Base-by-base conservation (phyloP, 1,140 invertebrate genomes). In the Ruditapes philippinarum region DNA sequence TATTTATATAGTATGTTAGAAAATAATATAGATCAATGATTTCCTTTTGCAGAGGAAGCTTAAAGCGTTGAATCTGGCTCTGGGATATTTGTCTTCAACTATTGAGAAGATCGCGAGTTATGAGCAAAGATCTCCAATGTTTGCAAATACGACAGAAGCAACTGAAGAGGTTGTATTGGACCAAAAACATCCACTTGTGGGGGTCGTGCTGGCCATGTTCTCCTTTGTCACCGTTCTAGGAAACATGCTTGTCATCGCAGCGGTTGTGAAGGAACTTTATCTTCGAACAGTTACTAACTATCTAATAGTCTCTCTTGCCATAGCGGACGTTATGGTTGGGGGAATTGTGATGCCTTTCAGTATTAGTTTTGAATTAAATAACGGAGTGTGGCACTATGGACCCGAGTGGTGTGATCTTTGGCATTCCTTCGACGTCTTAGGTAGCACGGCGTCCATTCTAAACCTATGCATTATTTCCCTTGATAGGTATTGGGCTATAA, bases 231-330 rank as follows among this genome's bases (percentile, higher is more conserved):
- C 83, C 19, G 83, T 86, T n/a, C 51, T 86, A 17, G 62, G 99
- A 25, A 99, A 99, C 96, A 97, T 98, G 60, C 96, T 99, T 81
- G 99, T 99, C 3, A 99, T 99, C 90, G 96, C 99, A 14, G 98
- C 98, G 90, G 99, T 99, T 11, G 99, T 99, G 95, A 99, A 98
- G 4, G 99, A 99, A 95, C 97, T 98, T 93, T 99, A 99, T 7
- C 96, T 99, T n/a, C 97, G 99, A 82, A 99, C 99, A 87, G 99
- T 99, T 0, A 99, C 99, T 93, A 99, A 99, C 96, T 99, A 99
- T 96, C 99, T 99, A 95, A 98, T 99, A 91, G 98, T 99, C 0
- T 99, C 98, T 11, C 96, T 99, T 82, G 99, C 99, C 0, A 98
- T 99, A n/a, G 98, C 99, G 0, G 99, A 99, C 95, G 96, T 99